Evolutionary conservation across 2,113 vertebrate genomes (phyloP), one percentile per base, ranked within the genome.

Genomic region (Formicarius rufipectus): DNA sequence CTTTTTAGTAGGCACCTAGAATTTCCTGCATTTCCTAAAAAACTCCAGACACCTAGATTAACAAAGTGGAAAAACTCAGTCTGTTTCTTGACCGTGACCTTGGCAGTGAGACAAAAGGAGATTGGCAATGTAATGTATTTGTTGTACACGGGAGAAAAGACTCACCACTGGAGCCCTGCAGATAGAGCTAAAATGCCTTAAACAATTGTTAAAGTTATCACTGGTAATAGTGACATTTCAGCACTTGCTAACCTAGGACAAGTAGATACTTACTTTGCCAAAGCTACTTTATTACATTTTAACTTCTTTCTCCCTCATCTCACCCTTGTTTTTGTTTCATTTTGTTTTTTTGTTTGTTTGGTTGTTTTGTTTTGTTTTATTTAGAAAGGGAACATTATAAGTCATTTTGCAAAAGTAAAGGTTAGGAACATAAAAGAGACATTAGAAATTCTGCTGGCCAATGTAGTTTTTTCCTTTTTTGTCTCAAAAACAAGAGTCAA

Each of bases 61-160:
- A 75, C 90, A 96, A 90, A 96, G 69, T 94, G 80, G 76, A 95
- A 95, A 96, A 96, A 79, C 64, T 95, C 89, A 24, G 89, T 80
- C 69, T 73, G 73, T 93, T 95, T 91, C 78, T 96, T 89, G 79
- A 72, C 85, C 31, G 0, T 96, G 96, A 97, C 97, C 96, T 97
- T 97, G 96, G 95, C 93, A 92, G 39, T 75, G 79, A 92, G 88
- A 79, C 86, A 95, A 93, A 87, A 97, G 78, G 94, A 96, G 88
- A 87, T 59, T 86, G 73, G 94, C 39, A 90, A 42, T 81, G n/a
- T 80, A 83, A 77, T 73, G 20, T 93, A 86, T 90, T 95, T 95
- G 80, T 71, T 87, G 47, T 49, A 80, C 4, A 9, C 31, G 55
- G 53, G 63, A 90, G 79, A 68, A 90, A 68, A 94, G 35, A n/a